phyloP scores from a whole-genome alignment of 2,797 vertebrate genomes.

The Aulostomus chinensis region DNA sequence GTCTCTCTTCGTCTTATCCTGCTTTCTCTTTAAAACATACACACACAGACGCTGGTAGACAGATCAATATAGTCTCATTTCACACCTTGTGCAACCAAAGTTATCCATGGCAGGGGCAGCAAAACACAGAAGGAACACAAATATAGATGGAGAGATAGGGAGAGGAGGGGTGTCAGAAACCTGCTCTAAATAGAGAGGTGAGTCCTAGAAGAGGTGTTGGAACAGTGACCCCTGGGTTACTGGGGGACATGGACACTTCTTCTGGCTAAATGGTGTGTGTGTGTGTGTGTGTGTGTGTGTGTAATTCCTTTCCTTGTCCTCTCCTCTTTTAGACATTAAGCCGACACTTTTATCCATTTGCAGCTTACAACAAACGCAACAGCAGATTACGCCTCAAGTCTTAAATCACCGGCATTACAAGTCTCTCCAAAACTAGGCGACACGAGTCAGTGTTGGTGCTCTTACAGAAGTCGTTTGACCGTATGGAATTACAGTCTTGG shows the following conservation, averaged over 20 bases:
- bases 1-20: too few relatives aligned
- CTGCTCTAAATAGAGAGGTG: background rate
- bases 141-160: conserved; percentile 14
- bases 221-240: too few relatives aligned
- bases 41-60: conserved; percentile 2
- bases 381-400: conserved; percentile 27
- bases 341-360: conserved; percentile 23
- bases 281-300: too few relatives aligned
- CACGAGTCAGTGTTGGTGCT: conserved; percentile 16
- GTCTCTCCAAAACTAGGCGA: conserved; percentile 18
- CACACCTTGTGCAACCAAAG: conserved; percentile 65
- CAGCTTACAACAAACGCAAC: conserved; percentile 22
- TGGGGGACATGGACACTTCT: too few relatives aligned
- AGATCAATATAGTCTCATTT: conserved; percentile 73
- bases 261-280: too few relatives aligned
- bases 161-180: conserved; percentile 7
- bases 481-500: conserved; percentile 16
- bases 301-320: conserved; percentile 1
- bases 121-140: conserved; percentile 35
- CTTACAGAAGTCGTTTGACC: conserved; percentile 22
- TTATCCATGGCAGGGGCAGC: conserved; percentile 48
- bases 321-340: conserved; percentile 17
- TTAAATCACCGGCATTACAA: conserved; percentile 13
- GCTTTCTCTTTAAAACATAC: too few relatives aligned
- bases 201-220: background rate